Base-by-base conservation (phyloP, 2,888 invertebrate species). In the Xestia xanthographa region DNA sequence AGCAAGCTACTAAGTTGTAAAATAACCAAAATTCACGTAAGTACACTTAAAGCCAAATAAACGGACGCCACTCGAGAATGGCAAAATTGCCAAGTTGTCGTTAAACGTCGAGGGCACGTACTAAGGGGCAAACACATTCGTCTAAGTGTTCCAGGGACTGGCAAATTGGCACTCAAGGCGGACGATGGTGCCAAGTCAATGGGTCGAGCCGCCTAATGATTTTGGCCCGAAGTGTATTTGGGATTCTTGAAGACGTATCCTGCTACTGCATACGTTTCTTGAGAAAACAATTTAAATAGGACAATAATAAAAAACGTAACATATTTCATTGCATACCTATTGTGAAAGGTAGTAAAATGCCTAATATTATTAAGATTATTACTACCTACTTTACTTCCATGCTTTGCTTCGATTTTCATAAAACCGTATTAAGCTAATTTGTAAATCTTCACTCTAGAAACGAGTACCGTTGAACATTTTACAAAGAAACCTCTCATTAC, bases 91-190 rank as follows among this genome's bases (percentile, higher is more conserved):
- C 92, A 90, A 92, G 90, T 90, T 90, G 91, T 89, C 86, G 82
- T 86, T 83, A 85, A 76, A 83, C 76, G 85, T 85, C 79, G 86
- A 86, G 86, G 85, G 83, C 75, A 84, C 83, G 78, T 72, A 82
- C 89, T 86, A 92, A 93, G 93, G 91, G 93, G 93, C 94, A 92
- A 94, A 93, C 93, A 93, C 93, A 93, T 92, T 90, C 88, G 89
- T 76, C 86, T 90, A 88, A 94, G 94, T 95, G 95, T 95, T 93
- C 92, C 90, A 90, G 90, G 90, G 89, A 84, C 82, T 91, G 90
- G 92, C 94, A 95, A 95, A 95, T 95, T 95, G 95, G 91, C 93
- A 88, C 95, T 95, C 91, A 88, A 93, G 90, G 83, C 89, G 90
- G 85, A 75, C 85, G 86, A 79, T 77, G 82, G 86, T 86, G 88